Evolutionary conservation across 2,888 invertebrate species (phyloP), one percentile per base, ranked within the genome.

Genomic region (Portevinia maculata): DNA sequence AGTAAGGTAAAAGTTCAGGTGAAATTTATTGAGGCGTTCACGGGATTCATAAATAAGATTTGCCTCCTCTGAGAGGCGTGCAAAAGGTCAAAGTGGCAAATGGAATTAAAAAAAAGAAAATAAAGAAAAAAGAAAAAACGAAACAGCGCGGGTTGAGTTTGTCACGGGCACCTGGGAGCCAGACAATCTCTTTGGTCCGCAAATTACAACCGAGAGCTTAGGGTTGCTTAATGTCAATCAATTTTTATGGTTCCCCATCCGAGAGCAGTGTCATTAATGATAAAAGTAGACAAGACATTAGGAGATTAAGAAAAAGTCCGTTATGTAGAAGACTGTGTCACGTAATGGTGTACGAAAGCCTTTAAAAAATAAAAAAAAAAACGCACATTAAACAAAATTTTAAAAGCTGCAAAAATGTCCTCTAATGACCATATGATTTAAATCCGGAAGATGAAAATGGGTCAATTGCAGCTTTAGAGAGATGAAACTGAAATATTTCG

Each of bases 21-120:
- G 53, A 69, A 74, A 79, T 67, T 79, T 79, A 79, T 79, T 55
- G 19, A 73, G 60, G 37, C 32, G 50, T 41, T 41, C 73, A 34
- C 52, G 46, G 30, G 37, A 59, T 71, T 44, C 64, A 59, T 65
- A 65, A 65, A 71, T 52, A 71, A 59, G 34, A 78, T 60, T 71
- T 57, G 13, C 53, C 59, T 53, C n/a, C 30, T 50, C 55, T 4
- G 24, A 11, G 59, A 17, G 13, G 50, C 24, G 24, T 3, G 24
- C 44, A 44, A 44, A 34, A 55, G 69, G 60, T 60, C 60, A 69
- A 48, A 52, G 17, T 55, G 21, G 69, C 50, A 55, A 70, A 76
- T 76, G 55, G 50, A 70, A 69, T 69, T 69, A 39, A 67, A 44
- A 67, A 53, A 67, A 8, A n/a, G 44, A n/a, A 24, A 11, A 21